phyloP scores from a whole-genome alignment of 2,888 invertebrate genomes.

The Trilocha varians region DNA sequence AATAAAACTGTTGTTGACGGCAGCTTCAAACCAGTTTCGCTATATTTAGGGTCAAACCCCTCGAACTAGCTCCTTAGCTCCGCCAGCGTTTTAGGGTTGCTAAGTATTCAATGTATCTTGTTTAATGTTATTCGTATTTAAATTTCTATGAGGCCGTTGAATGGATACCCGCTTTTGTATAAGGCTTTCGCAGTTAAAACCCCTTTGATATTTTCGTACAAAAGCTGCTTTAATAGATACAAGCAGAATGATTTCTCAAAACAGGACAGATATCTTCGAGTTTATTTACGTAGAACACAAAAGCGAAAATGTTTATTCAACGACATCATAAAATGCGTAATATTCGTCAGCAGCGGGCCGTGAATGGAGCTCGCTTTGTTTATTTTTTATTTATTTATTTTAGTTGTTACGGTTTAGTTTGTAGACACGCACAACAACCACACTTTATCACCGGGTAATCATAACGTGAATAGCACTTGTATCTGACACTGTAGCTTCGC shows the following conservation, averaged over 20 bases:
- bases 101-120: background rate
- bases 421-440: slow-evolving; percentile 61
- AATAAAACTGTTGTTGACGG: background rate
- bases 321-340: background rate
- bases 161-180: background rate
- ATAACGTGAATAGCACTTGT: slow-evolving; percentile 35
- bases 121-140: background rate
- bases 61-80: background rate
- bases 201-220: background rate
- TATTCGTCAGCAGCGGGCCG: background rate
- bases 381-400: slow-evolving; percentile 18
- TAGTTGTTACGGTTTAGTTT: slow-evolving; percentile 48
- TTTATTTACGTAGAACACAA: too few species aligned
- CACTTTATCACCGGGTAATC: slow-evolving; percentile 51
- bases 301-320: background rate
- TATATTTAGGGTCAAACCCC: slow-evolving; percentile 1
- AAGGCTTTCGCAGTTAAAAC: background rate
- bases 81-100: background rate
- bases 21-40: slow-evolving; percentile 11
- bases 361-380: slow-evolving; percentile 9
- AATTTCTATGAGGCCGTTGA: background rate
- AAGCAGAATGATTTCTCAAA: too few species aligned
- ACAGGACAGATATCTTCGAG: too few species aligned
- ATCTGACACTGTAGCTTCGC: slow-evolving; percentile 46
- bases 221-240: background rate